Conservation (phyloP, 2,797 vertebrate genomes). For the Serranus cabrilla region DNA sequence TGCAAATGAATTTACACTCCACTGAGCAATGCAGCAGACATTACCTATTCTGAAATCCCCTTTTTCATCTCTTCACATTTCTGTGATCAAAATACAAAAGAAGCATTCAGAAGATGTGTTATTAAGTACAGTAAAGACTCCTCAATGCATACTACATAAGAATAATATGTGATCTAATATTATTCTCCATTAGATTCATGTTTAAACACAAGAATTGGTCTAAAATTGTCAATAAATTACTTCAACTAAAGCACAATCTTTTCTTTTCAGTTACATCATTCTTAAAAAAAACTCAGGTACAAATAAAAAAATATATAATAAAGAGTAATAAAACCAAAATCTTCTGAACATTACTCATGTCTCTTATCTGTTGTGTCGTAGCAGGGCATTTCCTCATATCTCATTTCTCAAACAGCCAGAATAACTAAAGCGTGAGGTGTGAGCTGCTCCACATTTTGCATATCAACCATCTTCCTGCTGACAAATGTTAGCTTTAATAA, state of each 20-base stretch:
- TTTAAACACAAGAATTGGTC: conserved; percentile 20
- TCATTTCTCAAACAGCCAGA: conserved; percentile 81
- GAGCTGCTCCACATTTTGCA: conserved; percentile 88
- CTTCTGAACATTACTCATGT: conserved; percentile 84
- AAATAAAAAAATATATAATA: conserved; percentile 80
- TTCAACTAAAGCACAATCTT: conserved; percentile 17
- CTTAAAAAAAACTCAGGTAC: conserved; percentile 61
- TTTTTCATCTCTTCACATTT: conserved; percentile 19
- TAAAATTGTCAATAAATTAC: conserved; percentile 22
- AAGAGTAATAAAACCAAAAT: conserved; percentile 83
- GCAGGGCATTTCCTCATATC: conserved; percentile 87
- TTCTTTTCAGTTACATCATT: conserved; percentile 49
- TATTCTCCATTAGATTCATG: conserved; percentile 15
- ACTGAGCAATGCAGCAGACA: conserved; percentile 86
- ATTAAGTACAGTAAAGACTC: not conserved
- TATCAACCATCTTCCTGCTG: conserved; percentile 92
- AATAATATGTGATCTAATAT: conserved; percentile 1
- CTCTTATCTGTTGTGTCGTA: conserved; percentile 92
- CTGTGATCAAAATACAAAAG: conserved; percentile 11
- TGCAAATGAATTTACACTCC: conserved; percentile 90
- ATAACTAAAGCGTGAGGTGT: conserved; percentile 87
- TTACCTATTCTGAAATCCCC: conserved; percentile 7
- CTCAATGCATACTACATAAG: conserved; percentile 1
- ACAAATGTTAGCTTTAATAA: conserved; percentile 91
- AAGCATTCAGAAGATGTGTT: not conserved